Conservation (phyloP, 2,797 vertebrate genomes). For the Phalanger gymnotis region DNA sequence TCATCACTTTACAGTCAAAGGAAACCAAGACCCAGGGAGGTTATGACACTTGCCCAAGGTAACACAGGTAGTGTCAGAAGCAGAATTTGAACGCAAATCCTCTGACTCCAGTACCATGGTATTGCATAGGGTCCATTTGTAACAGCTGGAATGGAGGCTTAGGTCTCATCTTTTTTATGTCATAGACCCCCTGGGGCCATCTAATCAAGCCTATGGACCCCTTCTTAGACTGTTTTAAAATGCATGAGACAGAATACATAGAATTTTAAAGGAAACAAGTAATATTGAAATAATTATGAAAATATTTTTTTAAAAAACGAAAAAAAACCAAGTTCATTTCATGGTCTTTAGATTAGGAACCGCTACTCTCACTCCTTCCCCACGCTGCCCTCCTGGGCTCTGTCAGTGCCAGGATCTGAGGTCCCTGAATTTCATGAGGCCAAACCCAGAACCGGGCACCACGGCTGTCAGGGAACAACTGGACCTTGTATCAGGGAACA, state of each 20-base stretch:
- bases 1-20: neutral
- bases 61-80: neutral
- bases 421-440: neutral
- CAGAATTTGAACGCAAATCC: neutral
- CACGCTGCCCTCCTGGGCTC: conserved; percentile 5
- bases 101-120: neutral
- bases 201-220: too few relatives aligned
- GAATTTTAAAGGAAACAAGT: neutral
- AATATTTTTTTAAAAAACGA: neutral
- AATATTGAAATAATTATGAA: neutral
- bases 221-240: neutral
- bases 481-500: neutral
- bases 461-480: neutral
- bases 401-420: neutral
- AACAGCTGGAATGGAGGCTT: neutral
- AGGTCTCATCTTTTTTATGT: neutral
- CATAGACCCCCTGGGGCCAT: neutral
- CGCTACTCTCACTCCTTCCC: neutral
- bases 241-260: neutral
- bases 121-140: neutral
- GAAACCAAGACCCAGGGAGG: neutral
- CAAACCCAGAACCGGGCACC: neutral
- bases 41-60: neutral
- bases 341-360: neutral
- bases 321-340: neutral